Conservation (phyloP, 2,797 vertebrate genomes). For the Gymnoscopelus microlampas region DNA sequence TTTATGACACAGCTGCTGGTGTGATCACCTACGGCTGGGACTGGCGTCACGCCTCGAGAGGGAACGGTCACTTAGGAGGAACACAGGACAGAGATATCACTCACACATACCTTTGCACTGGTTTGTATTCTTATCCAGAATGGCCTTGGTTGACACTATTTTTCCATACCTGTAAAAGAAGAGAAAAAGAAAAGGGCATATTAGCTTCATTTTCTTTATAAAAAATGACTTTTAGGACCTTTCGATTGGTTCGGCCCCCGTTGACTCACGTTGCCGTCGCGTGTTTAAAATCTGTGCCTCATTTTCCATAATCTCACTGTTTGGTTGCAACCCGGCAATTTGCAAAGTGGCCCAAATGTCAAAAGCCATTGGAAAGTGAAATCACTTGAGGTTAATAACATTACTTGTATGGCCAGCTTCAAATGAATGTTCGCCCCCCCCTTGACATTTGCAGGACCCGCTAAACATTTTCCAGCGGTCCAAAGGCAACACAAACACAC, state of each 20-base stretch:
- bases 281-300: slow-evolving; percentile 28
- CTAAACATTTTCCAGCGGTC: slow-evolving; percentile 64
- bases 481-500: slow-evolving; percentile 23
- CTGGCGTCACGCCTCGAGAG: too few relatives aligned
- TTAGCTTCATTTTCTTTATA: slow-evolving; percentile 13
- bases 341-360: slow-evolving; percentile 69
- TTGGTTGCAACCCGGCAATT: slow-evolving; percentile 57
- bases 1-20: too few relatives aligned
- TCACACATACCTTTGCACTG: slow-evolving; percentile 94
- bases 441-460: slow-evolving; percentile 73
- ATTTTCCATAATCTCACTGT: slow-evolving; percentile 45
- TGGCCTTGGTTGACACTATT: slow-evolving; percentile 98
- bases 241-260: not conserved
- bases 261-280: slow-evolving; percentile 29
- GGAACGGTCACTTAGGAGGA: not conserved
- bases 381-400: slow-evolving; percentile 71
- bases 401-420: slow-evolving; percentile 69
- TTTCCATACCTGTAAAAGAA: slow-evolving; percentile 89
- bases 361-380: slow-evolving; percentile 63
- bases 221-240: slow-evolving; percentile 20
- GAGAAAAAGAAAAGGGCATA: slow-evolving; percentile 31
- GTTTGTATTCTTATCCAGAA: slow-evolving; percentile 99
- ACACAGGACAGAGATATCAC: slow-evolving; percentile 17
- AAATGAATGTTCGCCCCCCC: slow-evolving; percentile 52
- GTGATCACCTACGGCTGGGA: too few relatives aligned